These are phyloP conservation scores for Diabrotica virgifera DNA, from an alignment of 1,140 invertebrate genomes.

Conservation along the genomic window DNA sequence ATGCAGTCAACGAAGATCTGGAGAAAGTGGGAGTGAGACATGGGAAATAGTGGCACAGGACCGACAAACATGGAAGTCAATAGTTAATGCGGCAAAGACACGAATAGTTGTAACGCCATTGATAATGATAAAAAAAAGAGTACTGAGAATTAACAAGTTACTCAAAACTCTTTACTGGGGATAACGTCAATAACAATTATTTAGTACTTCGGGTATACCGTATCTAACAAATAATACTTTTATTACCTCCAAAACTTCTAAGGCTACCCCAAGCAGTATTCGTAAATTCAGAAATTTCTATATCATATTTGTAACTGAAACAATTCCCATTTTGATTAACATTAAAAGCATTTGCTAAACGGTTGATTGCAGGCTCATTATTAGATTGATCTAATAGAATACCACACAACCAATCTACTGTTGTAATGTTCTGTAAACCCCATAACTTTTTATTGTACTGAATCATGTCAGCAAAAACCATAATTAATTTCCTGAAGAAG, in stretches of 20 bases:
- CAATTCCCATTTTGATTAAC: constrained; percentile 71
- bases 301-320: constrained; percentile 78
- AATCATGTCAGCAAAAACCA: constrained; percentile 78
- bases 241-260: constrained; percentile 59
- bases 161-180: no score
- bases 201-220: no score
- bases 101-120: no score
- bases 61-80: no score
- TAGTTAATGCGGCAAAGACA: no score
- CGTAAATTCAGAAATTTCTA: constrained; percentile 70
- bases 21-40: no score
- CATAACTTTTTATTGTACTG: constrained; percentile 88
- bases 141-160: no score
- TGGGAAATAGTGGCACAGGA: no score
- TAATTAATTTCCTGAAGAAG: constrained; percentile 76
- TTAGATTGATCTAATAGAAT: constrained; percentile 65
- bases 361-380: constrained; percentile 60
- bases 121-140: no score
- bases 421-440: constrained; percentile 66
- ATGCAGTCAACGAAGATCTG: no score
- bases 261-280: constrained; percentile 68
- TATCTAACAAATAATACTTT: no score
- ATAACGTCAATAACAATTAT: no score
- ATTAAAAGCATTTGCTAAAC: constrained; percentile 71
- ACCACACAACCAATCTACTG: constrained; percentile 74